Evolutionary conservation across 2,888 invertebrate genomes (phyloP).

Genomic region (Lithosia quadra): DNA sequence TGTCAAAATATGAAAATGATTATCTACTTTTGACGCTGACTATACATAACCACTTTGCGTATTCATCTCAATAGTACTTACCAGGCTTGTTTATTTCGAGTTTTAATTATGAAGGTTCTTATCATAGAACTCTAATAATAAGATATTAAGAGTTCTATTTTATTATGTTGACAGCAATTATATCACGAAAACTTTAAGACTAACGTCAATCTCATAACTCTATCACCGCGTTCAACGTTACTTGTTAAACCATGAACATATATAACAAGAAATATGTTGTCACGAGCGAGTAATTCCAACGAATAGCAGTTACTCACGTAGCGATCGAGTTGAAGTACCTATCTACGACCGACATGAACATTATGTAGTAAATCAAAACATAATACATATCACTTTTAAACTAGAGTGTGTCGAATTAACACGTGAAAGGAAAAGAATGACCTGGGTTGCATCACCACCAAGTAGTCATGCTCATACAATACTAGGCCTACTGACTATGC

Average conservation of each 20-base stretch:
- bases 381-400: conserved; percentile 22
- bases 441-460: conserved; percentile 18
- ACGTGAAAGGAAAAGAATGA: conserved; percentile 28
- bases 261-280: conserved; percentile 62
- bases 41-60: too few species aligned
- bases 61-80: too few species aligned
- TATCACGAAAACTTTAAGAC: neutral
- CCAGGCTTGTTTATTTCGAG: too few species aligned
- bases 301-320: conserved; percentile 55
- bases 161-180: neutral
- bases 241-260: conserved; percentile 16
- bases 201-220: neutral
- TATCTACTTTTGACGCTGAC: too few species aligned
- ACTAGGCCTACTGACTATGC: neutral
- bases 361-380: conserved; percentile 48
- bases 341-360: conserved; percentile 48
- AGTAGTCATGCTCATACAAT: neutral
- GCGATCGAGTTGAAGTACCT: conserved; percentile 56
- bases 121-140: too few species aligned
- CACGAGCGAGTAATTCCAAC: conserved; percentile 71
- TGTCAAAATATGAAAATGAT: too few species aligned
- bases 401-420: conserved; percentile 40
- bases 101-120: too few species aligned
- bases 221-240: neutral
- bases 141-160: too few species aligned